Evolutionary conservation across 2,888 invertebrate species (phyloP), one percentile per base, ranked within the genome.

Genomic region (Ochropacha duplaris): DNA sequence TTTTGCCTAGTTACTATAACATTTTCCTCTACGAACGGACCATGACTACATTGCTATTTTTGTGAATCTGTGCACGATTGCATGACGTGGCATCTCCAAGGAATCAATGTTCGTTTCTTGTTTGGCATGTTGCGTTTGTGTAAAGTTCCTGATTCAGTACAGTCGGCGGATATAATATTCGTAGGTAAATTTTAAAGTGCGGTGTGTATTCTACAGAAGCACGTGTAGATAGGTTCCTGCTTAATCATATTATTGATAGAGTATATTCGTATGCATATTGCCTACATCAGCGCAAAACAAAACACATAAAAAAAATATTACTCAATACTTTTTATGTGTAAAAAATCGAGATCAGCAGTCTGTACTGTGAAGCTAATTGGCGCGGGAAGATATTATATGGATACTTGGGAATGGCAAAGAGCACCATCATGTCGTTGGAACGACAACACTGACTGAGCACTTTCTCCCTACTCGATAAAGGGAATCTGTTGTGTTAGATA

Each of bases 401-500:
- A n/a, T 36, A n/a, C 36, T 36, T 36, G 44, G 44, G 8, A 19
- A 19, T 44, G 19, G 44, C 19, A 44, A 68, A 65, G 69, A 74
- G 74, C 69, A 72, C 69, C 68, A 76, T 74, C 72, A 69, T 68
- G 69, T 69, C 71, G 63, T 75, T 74, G 72, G 65, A 63, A 65
- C 65, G 60, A 66, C 64, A 71, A 64, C 62, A 70, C 66, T 78
- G 82, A 79, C 75, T 74, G 68, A 76, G 79, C 81, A 77, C 71
- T 81, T 81, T 78, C 79, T 75, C 76, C 80, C 70, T 44, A 16
- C 44, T 52, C 70, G 65, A 65, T 76, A 68, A 74, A 76, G 79
- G 68, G 74, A 84, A 83, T 84, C 81, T 81, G 80, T 84, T 83
- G 79, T 84, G 77, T 81, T 84, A 83, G 83, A 83, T 86, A 82